These are phyloP conservation scores for Oryzias celebensis DNA, from an alignment of 2,113 vertebrate genomes.

Conservation along the genomic window DNA sequence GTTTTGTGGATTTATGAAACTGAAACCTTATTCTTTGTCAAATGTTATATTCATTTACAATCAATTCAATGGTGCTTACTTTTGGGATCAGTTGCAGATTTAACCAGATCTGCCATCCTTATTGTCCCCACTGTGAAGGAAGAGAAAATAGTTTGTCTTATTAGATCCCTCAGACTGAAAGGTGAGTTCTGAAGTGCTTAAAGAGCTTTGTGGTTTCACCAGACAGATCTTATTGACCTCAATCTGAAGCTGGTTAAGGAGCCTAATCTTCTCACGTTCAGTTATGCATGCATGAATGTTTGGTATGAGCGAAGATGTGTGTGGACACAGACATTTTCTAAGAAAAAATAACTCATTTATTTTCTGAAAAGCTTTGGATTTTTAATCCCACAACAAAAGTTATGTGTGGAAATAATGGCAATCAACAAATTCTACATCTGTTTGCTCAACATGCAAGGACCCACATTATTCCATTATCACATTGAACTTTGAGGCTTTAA, in stretches of 20 bases:
- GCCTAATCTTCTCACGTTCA: slow-evolving; percentile 68
- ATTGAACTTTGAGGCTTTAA: no score
- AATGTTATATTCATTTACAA: not conserved
- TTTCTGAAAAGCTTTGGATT: no score
- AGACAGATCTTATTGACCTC: slow-evolving; percentile 77
- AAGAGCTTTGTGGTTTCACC: slow-evolving; percentile 73
- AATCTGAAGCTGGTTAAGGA: slow-evolving; percentile 73
- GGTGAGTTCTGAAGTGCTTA: slow-evolving; percentile 68
- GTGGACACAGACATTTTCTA: not conserved
- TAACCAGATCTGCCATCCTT: not conserved
- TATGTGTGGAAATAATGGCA: no score
- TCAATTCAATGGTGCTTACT: not conserved
- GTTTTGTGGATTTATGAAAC: not conserved
- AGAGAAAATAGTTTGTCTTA: slow-evolving; percentile 2
- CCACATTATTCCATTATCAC: no score
- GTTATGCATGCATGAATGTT: slow-evolving; percentile 18
- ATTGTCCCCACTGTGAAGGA: not conserved
- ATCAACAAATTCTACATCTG: no score
- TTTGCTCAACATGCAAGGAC: no score
- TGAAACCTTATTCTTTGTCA: no score
- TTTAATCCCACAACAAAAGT: no score
- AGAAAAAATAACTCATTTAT: no score
- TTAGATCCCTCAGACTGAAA: slow-evolving; percentile 29
- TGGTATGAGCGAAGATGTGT: not conserved
- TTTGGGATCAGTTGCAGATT: not conserved